A percentile compares a stretch with the other conserved stretches of the same genome.
phyloP scores from a whole-genome alignment of 2,797 vertebrate species.

The Falco concolor region DNA sequence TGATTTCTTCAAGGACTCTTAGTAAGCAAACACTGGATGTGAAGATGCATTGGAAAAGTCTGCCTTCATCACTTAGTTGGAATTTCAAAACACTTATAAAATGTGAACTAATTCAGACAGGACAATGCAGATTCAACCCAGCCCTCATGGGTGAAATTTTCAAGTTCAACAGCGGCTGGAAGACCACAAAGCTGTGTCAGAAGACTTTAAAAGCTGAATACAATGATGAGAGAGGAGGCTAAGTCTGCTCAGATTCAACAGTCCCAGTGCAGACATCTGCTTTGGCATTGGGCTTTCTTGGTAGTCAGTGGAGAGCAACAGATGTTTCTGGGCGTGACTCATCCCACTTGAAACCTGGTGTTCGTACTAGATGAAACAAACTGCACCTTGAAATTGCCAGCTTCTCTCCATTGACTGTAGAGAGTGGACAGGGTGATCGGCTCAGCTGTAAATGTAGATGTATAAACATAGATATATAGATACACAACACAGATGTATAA shows the following conservation, averaged over 20 bases:
- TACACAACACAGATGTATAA: neutral
- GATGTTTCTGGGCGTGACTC: neutral
- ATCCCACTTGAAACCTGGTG: neutral
- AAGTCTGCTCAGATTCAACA: neutral
- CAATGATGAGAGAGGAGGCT: neutral
- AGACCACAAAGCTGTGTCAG: neutral
- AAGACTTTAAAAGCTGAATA: neutral
- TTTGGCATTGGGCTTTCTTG: neutral
- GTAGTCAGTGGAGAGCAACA: neutral
- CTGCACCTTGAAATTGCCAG: neutral
- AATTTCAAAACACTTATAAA: neutral
- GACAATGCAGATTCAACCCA: neutral
- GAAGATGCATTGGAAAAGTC: neutral
- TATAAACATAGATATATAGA: neutral
- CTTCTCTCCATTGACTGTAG: neutral
- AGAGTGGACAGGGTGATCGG: neutral
- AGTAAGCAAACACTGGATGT: neutral
- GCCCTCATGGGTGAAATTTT: neutral
- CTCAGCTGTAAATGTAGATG: neutral
- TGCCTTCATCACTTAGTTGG: neutral
- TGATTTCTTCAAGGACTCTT: neutral
- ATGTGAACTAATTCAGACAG: neutral
- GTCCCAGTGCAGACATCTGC: neutral
- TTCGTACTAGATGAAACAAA: neutral
- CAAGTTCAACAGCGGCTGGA: neutral